phyloP scores from a whole-genome alignment of 1,140 invertebrate species.

The Leucophenga varia region DNA sequence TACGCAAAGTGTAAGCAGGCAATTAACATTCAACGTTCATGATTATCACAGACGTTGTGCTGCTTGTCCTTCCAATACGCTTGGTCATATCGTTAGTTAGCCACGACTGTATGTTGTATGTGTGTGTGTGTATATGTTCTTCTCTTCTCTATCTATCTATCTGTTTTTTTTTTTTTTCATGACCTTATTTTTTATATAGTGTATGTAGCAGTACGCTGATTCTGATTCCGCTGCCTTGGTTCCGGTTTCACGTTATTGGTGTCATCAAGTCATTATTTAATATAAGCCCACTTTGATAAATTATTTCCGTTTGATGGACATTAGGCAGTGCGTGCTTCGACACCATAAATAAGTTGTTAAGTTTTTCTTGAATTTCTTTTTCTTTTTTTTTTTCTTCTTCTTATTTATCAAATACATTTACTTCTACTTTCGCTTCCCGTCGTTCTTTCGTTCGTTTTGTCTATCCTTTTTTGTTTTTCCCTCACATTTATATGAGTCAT shows the following conservation, averaged over 20 bases:
- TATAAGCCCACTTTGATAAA: slow-evolving; percentile 44
- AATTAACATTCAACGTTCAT: too few relatives aligned
- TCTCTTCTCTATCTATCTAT: too few relatives aligned
- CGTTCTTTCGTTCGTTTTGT: background rate
- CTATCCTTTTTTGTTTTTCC: background rate
- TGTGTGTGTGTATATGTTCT: too few relatives aligned
- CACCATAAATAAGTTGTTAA: slow-evolving; percentile 17
- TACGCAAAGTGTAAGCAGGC: too few relatives aligned
- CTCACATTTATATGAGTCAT: too few relatives aligned
- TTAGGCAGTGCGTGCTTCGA: slow-evolving; percentile 22
- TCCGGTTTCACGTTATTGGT: slow-evolving; percentile 22
- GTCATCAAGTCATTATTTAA: slow-evolving; percentile 47
- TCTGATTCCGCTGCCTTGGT: background rate
- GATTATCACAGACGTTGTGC: too few relatives aligned
- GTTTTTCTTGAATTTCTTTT: background rate
- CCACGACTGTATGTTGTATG: too few relatives aligned
- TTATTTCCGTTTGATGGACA: slow-evolving; percentile 45
- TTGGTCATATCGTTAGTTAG: too few relatives aligned
- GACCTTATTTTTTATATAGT: too few relatives aligned
- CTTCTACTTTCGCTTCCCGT: background rate
- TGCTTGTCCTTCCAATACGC: too few relatives aligned
- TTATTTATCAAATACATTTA: too few relatives aligned
- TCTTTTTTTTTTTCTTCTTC: background rate
- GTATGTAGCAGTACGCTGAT: background rate
- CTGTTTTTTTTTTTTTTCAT: background rate